These are phyloP conservation scores for Xyrauchen texanus DNA, from an alignment of 2,113 vertebrate genomes.

Conservation along the genomic window DNA sequence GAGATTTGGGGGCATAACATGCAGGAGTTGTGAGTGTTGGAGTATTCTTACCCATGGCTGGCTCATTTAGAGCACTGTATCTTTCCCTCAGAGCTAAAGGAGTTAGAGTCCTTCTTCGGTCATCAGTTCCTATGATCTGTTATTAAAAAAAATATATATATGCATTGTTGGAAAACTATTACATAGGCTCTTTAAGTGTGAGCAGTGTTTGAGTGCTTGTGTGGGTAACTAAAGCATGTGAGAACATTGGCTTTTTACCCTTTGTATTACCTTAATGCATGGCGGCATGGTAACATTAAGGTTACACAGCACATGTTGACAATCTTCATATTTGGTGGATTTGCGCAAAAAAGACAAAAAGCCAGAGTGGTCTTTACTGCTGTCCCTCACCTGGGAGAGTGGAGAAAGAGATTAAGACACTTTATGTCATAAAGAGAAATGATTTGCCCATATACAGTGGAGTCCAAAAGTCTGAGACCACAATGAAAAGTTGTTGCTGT, in stretches of 20 bases:
- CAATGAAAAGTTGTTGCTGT: too few relatives aligned
- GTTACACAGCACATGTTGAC: conserved; percentile 93
- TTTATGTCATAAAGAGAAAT: conserved; percentile 51
- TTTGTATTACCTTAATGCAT: conserved; percentile 84
- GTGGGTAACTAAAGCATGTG: conserved; percentile 17
- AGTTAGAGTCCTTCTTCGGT: conserved; percentile 87
- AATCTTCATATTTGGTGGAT: conserved; percentile 93
- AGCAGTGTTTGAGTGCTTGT: not conserved
- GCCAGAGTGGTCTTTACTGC: conserved; percentile 86
- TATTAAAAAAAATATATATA: conserved; percentile 1
- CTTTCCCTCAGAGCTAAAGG: conserved; percentile 87
- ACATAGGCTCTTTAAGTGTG: too few relatives aligned
- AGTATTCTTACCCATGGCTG: conserved; percentile 78
- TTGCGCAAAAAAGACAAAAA: conserved; percentile 93
- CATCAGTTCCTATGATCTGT: conserved; percentile 83
- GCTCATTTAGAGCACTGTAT: conserved; percentile 88
- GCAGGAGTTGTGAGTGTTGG: conserved; percentile 46
- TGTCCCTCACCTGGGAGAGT: conserved; percentile 85
- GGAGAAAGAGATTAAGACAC: conserved; percentile 60
- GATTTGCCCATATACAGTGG: too few relatives aligned
- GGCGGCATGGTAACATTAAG: conserved; percentile 93
- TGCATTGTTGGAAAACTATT: not conserved
- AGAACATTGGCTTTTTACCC: not conserved
- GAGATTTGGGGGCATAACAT: conserved; percentile 63
- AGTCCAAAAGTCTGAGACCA: not conserved